These are phyloP conservation scores for Agrilus planipennis DNA, from an alignment of 1,140 invertebrate genomes.

Conservation along the genomic window DNA sequence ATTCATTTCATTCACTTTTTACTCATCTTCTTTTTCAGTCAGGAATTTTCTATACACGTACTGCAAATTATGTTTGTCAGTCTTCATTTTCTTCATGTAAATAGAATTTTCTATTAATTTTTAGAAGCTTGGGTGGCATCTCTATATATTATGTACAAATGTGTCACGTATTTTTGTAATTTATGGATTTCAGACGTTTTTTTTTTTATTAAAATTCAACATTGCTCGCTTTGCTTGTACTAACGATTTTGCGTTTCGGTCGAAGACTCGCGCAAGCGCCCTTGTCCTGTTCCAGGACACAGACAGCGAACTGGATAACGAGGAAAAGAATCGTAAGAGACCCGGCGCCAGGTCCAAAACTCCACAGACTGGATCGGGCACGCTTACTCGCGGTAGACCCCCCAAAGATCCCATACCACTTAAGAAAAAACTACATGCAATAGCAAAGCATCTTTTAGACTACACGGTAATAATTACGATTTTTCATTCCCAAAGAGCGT, in stretches of 20 bases:
- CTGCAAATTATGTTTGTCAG: too few relatives aligned
- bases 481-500: conserved; percentile 3
- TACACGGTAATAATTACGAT: conserved; percentile 48
- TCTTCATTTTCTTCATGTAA: too few relatives aligned
- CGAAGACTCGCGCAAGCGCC: too few relatives aligned
- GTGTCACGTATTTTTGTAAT: too few relatives aligned
- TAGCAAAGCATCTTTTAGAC: conserved; percentile 66
- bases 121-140: too few relatives aligned
- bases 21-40: too few relatives aligned
- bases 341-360: conserved; percentile 39
- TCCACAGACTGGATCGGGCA: conserved; percentile 31
- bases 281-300: conserved; percentile 33
- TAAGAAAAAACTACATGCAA: conserved; percentile 59
- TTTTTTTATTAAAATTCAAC: too few relatives aligned
- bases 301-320: conserved; percentile 41
- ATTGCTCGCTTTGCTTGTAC: conserved; percentile 5
- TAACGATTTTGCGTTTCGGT: conserved; percentile 6
- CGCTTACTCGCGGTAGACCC: conserved; percentile 28
- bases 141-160: too few relatives aligned
- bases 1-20: too few relatives aligned
- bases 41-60: too few relatives aligned
- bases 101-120: too few relatives aligned
- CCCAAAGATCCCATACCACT: conserved; percentile 51
- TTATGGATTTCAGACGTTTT: too few relatives aligned
- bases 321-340: conserved; percentile 31